These are phyloP conservation scores for Drosophila acutilabella DNA, from an alignment of 2,888 invertebrate genomes.

Conservation along the genomic window DNA sequence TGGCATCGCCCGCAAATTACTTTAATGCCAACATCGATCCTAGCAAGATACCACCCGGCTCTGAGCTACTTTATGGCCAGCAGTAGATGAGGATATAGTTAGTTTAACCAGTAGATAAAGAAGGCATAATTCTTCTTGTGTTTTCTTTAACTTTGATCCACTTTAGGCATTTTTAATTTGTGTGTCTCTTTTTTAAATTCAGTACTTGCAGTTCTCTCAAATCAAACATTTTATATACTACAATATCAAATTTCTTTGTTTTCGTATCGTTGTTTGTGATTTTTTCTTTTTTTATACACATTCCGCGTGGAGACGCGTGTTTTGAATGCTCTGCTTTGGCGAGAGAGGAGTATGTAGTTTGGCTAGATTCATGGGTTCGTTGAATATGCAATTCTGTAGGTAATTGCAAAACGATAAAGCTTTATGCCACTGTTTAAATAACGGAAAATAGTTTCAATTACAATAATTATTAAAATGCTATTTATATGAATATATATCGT, in stretches of 20 bases:
- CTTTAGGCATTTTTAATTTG: constrained; percentile 36
- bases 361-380: constrained; percentile 28
- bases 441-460: constrained; percentile 71
- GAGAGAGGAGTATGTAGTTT: constrained; percentile 14
- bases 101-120: constrained; percentile 14
- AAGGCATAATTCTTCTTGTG: constrained; percentile 1
- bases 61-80: constrained; percentile 87
- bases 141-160: constrained; percentile 12
- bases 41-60: constrained; percentile 86
- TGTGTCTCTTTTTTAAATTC: constrained; percentile 37
- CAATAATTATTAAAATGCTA: constrained; percentile 53
- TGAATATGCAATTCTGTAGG: constrained; percentile 27
- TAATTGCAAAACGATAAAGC: constrained; percentile 57
- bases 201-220: constrained; percentile 18
- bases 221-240: constrained; percentile 3
- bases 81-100: constrained; percentile 67
- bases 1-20: constrained; percentile 87
- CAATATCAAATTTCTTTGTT: constrained; percentile 13
- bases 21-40: constrained; percentile 87
- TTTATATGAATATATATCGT: constrained; percentile 65
- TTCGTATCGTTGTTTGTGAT: background rate
- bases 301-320: constrained; percentile 50
- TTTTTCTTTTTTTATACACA: constrained; percentile 43
- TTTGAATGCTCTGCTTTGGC: constrained; percentile 29
- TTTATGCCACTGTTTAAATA: constrained; percentile 62